Percentiles rank a stretch among this genome's conserved stretches.
Evolutionary conservation across 2,797 vertebrate genomes (phyloP).

Genomic region (Cryptoblepharus egeriae): DNA sequence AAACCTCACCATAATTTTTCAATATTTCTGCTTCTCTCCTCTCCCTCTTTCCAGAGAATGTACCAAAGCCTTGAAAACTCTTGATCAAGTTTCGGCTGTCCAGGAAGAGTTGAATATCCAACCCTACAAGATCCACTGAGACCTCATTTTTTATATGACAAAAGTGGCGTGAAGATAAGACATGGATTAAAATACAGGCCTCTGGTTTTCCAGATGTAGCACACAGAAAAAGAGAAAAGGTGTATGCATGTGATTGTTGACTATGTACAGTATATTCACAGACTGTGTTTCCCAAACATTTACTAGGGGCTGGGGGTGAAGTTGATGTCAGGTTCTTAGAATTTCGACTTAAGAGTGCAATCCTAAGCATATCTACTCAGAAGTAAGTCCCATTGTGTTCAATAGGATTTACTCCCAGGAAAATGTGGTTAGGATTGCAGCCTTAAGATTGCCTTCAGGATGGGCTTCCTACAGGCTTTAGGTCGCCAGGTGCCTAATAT

Average conservation of each 20-base stretch:
- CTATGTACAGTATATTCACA: background rate
- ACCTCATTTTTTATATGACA: background rate
- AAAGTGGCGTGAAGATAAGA: background rate
- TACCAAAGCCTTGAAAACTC: background rate
- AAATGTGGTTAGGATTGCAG: no score
- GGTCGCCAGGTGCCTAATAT: background rate
- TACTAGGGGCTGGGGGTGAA: background rate
- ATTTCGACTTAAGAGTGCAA: no score
- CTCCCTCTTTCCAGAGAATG: background rate
- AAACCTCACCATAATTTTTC: background rate
- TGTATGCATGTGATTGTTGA: background rate
- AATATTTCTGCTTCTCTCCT: background rate
- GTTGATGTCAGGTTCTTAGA: background rate
- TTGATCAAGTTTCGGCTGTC: background rate
- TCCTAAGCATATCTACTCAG: no score
- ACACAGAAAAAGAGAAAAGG: background rate
- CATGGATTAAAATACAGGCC: background rate
- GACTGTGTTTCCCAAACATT: background rate
- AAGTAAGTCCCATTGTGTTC: no score
- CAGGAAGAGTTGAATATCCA: background rate
- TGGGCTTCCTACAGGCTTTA: background rate
- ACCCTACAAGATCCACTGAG: background rate
- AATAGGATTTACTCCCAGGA: no score
- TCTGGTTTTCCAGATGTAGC: background rate
- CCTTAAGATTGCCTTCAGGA: background rate